Base-by-base conservation (phyloP, 2,113 vertebrate species). In the Trematocara macrostoma region DNA sequence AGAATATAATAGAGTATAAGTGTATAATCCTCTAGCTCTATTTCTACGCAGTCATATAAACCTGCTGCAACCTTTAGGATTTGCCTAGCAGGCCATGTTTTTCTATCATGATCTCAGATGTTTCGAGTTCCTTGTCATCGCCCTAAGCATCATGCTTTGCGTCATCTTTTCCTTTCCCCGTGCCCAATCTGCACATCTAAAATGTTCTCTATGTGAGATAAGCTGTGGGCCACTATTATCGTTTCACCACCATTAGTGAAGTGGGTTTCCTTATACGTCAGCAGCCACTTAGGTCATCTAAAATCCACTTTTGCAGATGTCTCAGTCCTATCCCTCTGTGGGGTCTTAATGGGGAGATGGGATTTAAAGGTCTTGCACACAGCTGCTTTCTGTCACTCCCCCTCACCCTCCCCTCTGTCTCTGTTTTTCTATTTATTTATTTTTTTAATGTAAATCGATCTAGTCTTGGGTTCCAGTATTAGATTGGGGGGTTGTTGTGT, bases 361-460 rank as follows among this genome's bases (percentile, higher is more conserved):
- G 82, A 91, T 88, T 91, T 81, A 82, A 87, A 91, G 85, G 84
- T 92, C 90, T 90, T 85, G 82, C 89, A 90, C 64, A 81, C 87
- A 93, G 89, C 88, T 88, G 82, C 79, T 89, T 88, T 92, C 84
- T 90, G 88, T 93, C 88, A 84, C 85, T 90, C 71, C 59, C 79
- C 69, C 64, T 59, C 67, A 5, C 64, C 59, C 53, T 5, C 64
- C 71, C 67, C 53, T 12, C 18, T 5, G 9, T 84, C 76, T 67
- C 59, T 12, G 59, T 88, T 42, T 89, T 89, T 91, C 11, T 69
- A 42, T 69, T 69, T 69, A 14, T 69, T 42, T 74, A 4, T 74
- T 74, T 74, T 86, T 86, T 84, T 79, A 90, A 90, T 93, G 94
- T 91, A 94, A 95, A 96, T 95, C 64, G 94, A 96, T 94, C 91